These are phyloP conservation scores for Diaphora mendica DNA, from an alignment of 2,888 invertebrate genomes.

Conservation along the genomic window DNA sequence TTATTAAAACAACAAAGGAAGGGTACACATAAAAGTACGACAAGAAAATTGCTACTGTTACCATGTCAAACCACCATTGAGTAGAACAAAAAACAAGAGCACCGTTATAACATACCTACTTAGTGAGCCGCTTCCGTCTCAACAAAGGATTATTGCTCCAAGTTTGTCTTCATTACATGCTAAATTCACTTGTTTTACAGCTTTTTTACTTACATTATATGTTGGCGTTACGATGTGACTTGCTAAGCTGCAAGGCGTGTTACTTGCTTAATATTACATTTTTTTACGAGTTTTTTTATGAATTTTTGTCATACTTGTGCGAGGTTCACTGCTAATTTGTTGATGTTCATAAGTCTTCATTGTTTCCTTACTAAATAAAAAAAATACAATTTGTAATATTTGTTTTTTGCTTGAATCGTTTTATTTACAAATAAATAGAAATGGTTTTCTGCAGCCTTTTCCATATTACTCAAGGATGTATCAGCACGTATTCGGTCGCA, in stretches of 20 bases:
- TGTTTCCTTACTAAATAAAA: neutral
- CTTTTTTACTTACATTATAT: conserved; percentile 42
- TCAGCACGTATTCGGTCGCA: neutral
- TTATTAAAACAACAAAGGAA: conserved; percentile 40
- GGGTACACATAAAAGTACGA: conserved; percentile 35
- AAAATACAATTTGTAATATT: neutral
- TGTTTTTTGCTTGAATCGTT: too few species aligned
- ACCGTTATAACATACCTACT: conserved; percentile 46
- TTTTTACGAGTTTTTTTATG: conserved; percentile 23
- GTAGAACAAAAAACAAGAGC: conserved; percentile 44
- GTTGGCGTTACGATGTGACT: conserved; percentile 35
- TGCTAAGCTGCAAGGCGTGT: conserved; percentile 22
- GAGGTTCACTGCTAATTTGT: neutral
- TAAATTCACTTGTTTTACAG: conserved; percentile 48
- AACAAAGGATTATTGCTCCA: conserved; percentile 35
- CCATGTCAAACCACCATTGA: conserved; percentile 49
- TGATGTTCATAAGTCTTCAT: neutral
- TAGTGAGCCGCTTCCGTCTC: conserved; percentile 45
- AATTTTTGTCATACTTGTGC: conserved; percentile 6
- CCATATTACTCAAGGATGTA: neutral
- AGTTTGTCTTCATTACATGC: conserved; percentile 43
- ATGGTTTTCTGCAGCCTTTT: neutral
- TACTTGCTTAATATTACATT: conserved; percentile 19
- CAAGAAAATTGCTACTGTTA: conserved; percentile 38
- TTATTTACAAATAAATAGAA: neutral